These are phyloP conservation scores for Salminus brasiliensis DNA, from an alignment of 2,113 vertebrate genomes.

Conservation along the genomic window DNA sequence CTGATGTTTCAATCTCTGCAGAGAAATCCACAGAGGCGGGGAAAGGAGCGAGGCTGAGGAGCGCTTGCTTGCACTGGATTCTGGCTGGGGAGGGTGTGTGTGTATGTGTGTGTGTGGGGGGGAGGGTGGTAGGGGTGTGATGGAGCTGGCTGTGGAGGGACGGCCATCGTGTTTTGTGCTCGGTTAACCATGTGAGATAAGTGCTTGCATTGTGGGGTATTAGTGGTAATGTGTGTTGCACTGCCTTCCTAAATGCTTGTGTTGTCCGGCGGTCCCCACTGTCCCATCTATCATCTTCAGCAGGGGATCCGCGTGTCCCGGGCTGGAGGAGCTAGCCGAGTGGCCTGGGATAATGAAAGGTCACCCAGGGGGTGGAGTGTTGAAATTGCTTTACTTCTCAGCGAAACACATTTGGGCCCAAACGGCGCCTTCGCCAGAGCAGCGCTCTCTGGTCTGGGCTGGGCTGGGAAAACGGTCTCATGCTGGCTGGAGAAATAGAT, in stretches of 20 bases:
- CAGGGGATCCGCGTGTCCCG: slow-evolving; percentile 60
- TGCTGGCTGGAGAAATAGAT: slow-evolving; percentile 32
- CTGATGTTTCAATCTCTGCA: slow-evolving; percentile 63
- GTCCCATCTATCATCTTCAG: slow-evolving; percentile 75
- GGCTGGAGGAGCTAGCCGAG: slow-evolving; percentile 68
- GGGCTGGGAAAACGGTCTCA: slow-evolving; percentile 48
- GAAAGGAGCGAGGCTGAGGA: slow-evolving; percentile 1
- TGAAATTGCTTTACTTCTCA: slow-evolving; percentile 76
- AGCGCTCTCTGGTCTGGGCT: background rate
- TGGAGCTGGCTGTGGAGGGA: background rate
- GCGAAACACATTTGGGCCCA: slow-evolving; percentile 50
- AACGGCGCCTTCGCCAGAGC: slow-evolving; percentile 41
- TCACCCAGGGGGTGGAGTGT: slow-evolving; percentile 65
- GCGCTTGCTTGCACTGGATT: background rate
- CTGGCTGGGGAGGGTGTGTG: slow-evolving; percentile 10
- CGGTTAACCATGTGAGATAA: slow-evolving; percentile 60
- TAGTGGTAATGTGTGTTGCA: slow-evolving; percentile 51
- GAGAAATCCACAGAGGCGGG: slow-evolving; percentile 62
- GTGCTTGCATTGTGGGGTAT: slow-evolving; percentile 54
- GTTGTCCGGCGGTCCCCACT: slow-evolving; percentile 67
- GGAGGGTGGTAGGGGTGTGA: background rate
- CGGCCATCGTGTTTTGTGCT: slow-evolving; percentile 58
- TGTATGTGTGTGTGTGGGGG: too few relatives aligned
- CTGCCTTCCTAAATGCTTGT: slow-evolving; percentile 66
- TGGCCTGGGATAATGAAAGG: slow-evolving; percentile 74